Percentiles rank a stretch among this genome's conserved stretches.
These are phyloP conservation scores for Hydriomena furcata DNA, from an alignment of 2,888 invertebrate species.

Conservation along the genomic window DNA sequence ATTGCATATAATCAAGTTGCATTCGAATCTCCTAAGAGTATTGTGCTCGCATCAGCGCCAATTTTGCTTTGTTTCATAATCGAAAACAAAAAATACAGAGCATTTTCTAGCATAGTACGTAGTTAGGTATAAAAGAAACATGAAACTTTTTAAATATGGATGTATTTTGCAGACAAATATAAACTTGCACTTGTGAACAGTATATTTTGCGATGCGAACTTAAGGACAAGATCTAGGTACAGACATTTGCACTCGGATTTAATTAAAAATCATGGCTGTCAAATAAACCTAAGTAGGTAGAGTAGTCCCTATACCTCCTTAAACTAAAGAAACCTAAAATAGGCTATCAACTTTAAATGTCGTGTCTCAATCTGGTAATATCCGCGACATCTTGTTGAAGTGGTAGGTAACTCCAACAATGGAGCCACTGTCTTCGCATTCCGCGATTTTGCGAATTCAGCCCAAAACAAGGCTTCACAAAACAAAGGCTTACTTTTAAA, in stretches of 20 bases:
- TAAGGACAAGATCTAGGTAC: no score
- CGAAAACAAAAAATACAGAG: background rate
- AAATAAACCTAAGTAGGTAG: no score
- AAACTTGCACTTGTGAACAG: no score
- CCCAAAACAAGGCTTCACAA: constrained; percentile 14
- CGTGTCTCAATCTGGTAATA: background rate
- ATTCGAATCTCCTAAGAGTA: constrained; percentile 11
- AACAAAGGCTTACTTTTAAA: constrained; percentile 34
- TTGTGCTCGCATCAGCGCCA: constrained; percentile 8
- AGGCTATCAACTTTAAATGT: background rate
- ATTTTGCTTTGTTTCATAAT: constrained; percentile 1
- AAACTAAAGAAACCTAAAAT: no score
- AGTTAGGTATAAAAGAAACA: no score
- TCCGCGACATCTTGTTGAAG: background rate
- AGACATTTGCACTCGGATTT: no score
- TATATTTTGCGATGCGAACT: no score
- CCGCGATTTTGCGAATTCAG: constrained; percentile 8
- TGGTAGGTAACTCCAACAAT: constrained; percentile 5
- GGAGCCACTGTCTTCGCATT: constrained; percentile 11
- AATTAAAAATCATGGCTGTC: no score
- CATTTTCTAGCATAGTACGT: no score
- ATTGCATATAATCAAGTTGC: constrained; percentile 29
- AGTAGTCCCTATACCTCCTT: no score
- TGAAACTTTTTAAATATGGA: no score
- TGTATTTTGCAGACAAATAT: no score